Base-by-base conservation (phyloP, 1,140 invertebrate genomes). In the Pachyrhynchus sulphureomaculatus region DNA sequence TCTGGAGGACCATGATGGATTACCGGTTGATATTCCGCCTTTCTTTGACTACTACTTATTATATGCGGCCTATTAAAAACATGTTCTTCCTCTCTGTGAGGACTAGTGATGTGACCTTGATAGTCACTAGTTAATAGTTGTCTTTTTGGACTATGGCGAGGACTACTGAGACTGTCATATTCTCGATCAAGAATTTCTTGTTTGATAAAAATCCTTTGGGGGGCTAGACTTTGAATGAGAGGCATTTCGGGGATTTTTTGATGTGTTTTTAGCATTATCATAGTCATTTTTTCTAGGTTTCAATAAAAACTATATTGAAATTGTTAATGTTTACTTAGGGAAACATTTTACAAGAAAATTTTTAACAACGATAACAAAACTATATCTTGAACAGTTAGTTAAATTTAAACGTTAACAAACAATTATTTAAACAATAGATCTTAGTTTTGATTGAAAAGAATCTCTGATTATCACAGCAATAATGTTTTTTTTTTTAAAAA, bases 201-300 rank as follows among this genome's bases (percentile, higher is more conserved):
- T 20, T 62, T 62, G 10, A 62, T 51, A 10, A 51, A 47, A 24
- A 62, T 42, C 23, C 49, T 42, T 26, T 55, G 60, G 4, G 60
- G 52, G 2, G 60, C 51, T 24, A 62, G 32, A 26, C 32, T 62
- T 12, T 42, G 29, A 41, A 62, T 62, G 1, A 64, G 42, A 13
- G 63, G 53, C 54, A 66, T 49, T 29, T 63, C 65, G 9, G 55
- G 32, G 6, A 65, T 61, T 59, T 69, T 71, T 54, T 69, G 67
- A 37, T 44, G 47, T 12, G 57, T 56, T 32, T 68, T 68, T 15
- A 67, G 34, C 49, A 68, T 54, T 13, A 70, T 62, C 68, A 69
- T 69, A n/a, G 45, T 65, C 34, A 51, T 53, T n/a, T 59, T 59
- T 21, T 1, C 6, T 23, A 20, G 8, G 21, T 44, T 23, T n/a